Base-by-base conservation (phyloP, 2,888 invertebrate genomes). In the Neocrepidodera transversa region DNA sequence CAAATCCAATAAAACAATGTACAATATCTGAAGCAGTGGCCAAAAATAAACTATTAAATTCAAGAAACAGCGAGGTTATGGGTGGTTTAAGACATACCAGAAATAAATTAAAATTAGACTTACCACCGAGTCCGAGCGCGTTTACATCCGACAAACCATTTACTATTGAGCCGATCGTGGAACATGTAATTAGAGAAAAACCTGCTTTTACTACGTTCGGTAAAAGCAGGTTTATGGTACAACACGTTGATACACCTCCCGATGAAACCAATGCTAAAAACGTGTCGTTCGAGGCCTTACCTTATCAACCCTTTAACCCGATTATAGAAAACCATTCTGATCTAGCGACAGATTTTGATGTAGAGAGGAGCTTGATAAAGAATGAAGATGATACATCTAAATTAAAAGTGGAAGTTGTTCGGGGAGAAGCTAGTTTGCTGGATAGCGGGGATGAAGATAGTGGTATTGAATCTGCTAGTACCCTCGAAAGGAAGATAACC, bases 61-160 rank as follows among this genome's bases (percentile, higher is more conserved):
- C 68, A 30, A 68, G 51, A 65, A 70, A 42, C 58, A 67, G 65
- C 42, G 70, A 74, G 35, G 66, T 69, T 18, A 78, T 91, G 6
- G 91, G 91, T 16, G 90, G 90, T 8, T 77, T 91, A 32, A 79
- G 90, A 10, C 91, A 91, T 74, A 90, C 90, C 3, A 80, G 89
- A 60, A 87, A 89, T 75, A 84, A 84, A 63, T 81, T 91, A 11
- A 90, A 89, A 74, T 80, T 91, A 7, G 89, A 91, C 76, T 79
- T 91, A 20, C 85, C 86, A 0, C 85, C 85, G 1, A 84, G 84
- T 69, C 86, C 86, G 0, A 78, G 76, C 48, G 77, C 80, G 8
- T 79, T 80, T 64, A 75, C 77, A 11, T 74, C 76, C 2, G 71
- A 60, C 10, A 75, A 75, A 69, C 68, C 69, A 7, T 78, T 79